Base-by-base conservation (phyloP, 2,888 invertebrate genomes). In the Drosophila monieri region DNA sequence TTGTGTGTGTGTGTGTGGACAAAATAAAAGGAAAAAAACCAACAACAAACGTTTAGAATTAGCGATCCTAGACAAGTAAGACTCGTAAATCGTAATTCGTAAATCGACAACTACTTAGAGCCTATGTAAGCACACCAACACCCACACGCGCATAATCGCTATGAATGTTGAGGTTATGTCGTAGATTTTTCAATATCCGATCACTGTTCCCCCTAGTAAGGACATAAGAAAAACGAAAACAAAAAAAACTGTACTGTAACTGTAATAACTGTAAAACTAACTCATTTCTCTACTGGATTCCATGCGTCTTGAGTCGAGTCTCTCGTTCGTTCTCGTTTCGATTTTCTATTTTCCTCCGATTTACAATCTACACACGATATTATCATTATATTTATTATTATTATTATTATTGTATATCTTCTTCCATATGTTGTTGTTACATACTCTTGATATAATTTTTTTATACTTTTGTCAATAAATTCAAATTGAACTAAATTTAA, bases 101-200 rank as follows among this genome's bases (percentile, higher is more conserved):
- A 61, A 61, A 55, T 47, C 46, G 27, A 67, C 27, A 57, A 49
- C 68, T 68, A 67, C 37, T 57, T 58, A 67, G 49, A 55, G 23
- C 37, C 47, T 53, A 64, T 30, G 43, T 43, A 43, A 52, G 66
- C 43, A 59, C 58, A 43, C 54, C 43, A 43, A 27, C 46, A 60
- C 18, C 15, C 10, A 56, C 30, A 12, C 49, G 12, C 41, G 37
- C 57, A 44, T 67, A 68, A 54, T 78, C 58, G 57, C 75, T 75
- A 80, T 85, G 66, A 78, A 75, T 67, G 78, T 80, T 84, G 78
- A 78, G 85, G 65, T 78, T 84, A 78, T 80, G 78, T 77, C 80
- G 72, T 77, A 85, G 46, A 68, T 75, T 79, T 85, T 85, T 73
- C 76, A 85, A 78, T 80, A 85, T 79, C 77, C 61, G 59, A 84